Evolutionary conservation across 2,113 vertebrate species (phyloP).

Genomic region (Tragelaphus scriptus): DNA sequence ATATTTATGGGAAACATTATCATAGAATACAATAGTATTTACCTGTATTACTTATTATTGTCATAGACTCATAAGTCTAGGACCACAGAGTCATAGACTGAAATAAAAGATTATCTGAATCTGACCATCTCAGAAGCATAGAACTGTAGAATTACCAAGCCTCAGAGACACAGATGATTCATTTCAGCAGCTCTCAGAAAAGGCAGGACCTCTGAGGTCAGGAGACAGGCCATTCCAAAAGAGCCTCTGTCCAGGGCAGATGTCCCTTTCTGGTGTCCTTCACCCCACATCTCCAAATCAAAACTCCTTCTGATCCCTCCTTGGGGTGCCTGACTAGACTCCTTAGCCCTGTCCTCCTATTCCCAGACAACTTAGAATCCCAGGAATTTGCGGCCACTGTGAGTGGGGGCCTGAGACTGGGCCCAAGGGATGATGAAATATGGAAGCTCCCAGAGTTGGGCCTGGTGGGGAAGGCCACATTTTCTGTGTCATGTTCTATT

Average conservation of each 20-base stretch:
- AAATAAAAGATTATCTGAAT: constrained; percentile 15
- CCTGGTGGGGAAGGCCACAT: constrained; percentile 77
- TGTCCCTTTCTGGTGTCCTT: neutral
- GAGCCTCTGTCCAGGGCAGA: neutral
- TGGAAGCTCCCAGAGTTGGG: constrained; percentile 73
- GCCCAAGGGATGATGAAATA: constrained; percentile 73
- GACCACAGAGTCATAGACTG: neutral
- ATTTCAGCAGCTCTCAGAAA: neutral
- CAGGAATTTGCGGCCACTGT: constrained; percentile 58
- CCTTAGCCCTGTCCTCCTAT: constrained; percentile 4
- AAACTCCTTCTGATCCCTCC: neutral
- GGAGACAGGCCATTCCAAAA: neutral
- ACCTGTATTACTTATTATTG: neutral
- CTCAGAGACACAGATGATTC: neutral
- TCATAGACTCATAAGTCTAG: neutral
- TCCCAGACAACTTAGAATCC: constrained; percentile 68
- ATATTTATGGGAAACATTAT: neutral
- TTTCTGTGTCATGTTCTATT: constrained; percentile 81
- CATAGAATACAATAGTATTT: neutral
- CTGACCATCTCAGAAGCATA: constrained; percentile 8
- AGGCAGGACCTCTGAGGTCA: neutral
- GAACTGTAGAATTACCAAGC: neutral
- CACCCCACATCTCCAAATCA: neutral
- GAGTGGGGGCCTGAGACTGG: constrained; percentile 37
- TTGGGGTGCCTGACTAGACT: neutral